A percentile compares a stretch with the other conserved stretches of the same genome.
Conservation (phyloP, 2,113 vertebrate genomes). For the Eolophus roseicapilla region DNA sequence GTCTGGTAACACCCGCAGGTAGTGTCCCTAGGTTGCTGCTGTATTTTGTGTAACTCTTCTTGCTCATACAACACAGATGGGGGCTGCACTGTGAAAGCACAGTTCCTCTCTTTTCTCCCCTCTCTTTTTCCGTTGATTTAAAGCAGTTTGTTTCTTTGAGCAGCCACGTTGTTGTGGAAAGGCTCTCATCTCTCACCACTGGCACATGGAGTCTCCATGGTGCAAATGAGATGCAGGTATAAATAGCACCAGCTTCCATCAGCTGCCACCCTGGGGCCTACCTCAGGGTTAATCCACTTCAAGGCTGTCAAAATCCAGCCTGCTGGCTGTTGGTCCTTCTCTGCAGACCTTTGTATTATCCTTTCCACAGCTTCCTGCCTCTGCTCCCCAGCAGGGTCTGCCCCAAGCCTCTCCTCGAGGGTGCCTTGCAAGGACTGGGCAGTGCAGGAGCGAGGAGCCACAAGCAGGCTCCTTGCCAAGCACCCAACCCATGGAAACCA, state of each 20-base stretch:
- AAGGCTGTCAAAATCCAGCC: neutral
- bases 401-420: neutral
- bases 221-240: neutral
- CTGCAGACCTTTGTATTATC: neutral
- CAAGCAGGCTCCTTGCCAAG: neutral
- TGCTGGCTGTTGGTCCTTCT: neutral
- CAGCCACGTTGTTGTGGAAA: neutral
- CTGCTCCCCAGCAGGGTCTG: neutral
- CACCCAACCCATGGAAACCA: neutral
- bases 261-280: neutral
- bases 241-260: neutral
- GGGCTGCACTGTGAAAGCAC: neutral
- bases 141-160: neutral
- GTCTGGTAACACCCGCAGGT: neutral
- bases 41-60: neutral
- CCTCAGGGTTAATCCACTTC: neutral
- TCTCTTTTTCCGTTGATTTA: neutral
- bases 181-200: fast-evolving
- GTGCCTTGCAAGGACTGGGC: neutral
- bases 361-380: neutral
- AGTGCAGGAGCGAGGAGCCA: neutral
- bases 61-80: neutral
- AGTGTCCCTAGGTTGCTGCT: neutral
- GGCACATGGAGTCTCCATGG: fast-evolving
- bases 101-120: neutral